These are phyloP conservation scores for Struthio camelus DNA, from an alignment of 2,113 vertebrate genomes.

Conservation along the genomic window DNA sequence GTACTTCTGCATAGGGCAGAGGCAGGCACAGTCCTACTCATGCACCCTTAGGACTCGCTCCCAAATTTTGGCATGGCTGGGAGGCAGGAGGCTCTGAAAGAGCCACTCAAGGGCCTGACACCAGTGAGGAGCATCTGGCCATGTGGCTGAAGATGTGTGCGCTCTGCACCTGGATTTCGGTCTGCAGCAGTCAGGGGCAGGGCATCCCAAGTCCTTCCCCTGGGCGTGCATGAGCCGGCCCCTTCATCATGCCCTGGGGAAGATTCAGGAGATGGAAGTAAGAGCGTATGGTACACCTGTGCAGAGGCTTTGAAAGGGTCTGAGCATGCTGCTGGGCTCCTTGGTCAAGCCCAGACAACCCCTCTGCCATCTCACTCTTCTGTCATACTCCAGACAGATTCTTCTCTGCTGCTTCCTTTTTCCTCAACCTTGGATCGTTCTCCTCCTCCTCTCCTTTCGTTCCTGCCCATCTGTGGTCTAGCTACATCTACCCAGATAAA, in stretches of 20 bases:
- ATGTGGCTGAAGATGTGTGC: fast-evolving
- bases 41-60: too few relatives aligned
- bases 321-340: background rate
- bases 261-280: fast-evolving
- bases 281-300: background rate
- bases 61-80: too few relatives aligned
- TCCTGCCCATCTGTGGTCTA: background rate
- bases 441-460: background rate
- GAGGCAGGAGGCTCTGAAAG: too few relatives aligned
- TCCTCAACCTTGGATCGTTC: background rate
- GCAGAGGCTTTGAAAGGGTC: background rate
- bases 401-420: background rate
- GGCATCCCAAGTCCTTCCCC: background rate
- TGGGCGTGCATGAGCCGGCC: fast-evolving
- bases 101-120: too few relatives aligned
- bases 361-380: fast-evolving
- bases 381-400: background rate
- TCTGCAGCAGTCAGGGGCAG: background rate
- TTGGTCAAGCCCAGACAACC: fast-evolving
- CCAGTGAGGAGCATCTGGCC: too few relatives aligned
- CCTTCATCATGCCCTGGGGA: fast-evolving
- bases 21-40: background rate
- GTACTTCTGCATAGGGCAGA: background rate
- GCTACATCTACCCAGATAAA: background rate
- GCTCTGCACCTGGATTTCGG: fast-evolving